A percentile compares a stretch with the other conserved stretches of the same genome.
Evolutionary conservation across 2,113 vertebrate genomes (phyloP).

Genomic region (Nibea coibor): DNA sequence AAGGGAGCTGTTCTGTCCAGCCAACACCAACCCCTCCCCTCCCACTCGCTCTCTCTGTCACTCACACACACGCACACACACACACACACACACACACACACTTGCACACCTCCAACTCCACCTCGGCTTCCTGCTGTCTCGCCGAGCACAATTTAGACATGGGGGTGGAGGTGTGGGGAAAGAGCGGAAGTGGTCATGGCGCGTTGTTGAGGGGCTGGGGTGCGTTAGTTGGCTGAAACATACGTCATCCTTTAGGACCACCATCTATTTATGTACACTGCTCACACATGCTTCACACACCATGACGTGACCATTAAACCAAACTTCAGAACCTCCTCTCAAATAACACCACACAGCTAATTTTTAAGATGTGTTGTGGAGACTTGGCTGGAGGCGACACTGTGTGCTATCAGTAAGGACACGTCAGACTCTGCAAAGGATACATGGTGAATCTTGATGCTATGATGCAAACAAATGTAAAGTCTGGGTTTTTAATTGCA

Average conservation of each 20-base stretch:
- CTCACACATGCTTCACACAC: constrained; percentile 30
- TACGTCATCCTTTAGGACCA: constrained; percentile 53
- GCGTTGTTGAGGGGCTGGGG: constrained; percentile 3
- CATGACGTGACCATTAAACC: not conserved
- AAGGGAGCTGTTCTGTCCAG: constrained; percentile 40
- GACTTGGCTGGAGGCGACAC: not conserved
- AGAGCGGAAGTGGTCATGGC: constrained; percentile 17
- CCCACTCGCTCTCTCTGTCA: no score
- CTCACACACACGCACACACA: not conserved
- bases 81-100: constrained; percentile 9
- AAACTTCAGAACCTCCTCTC: not conserved
- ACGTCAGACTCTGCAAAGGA: no score
- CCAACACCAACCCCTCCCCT: not conserved
- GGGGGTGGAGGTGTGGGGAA: constrained; percentile 22
- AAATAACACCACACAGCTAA: not conserved
- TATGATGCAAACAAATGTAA: no score
- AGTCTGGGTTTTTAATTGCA: no score
- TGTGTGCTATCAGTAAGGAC: no score
- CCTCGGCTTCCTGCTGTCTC: constrained; percentile 76
- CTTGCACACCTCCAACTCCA: constrained; percentile 42
- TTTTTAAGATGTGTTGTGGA: constrained; percentile 13
- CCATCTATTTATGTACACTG: not conserved
- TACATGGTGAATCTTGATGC: no score
- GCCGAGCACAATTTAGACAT: constrained; percentile 59
- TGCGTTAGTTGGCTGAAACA: constrained; percentile 25